Percentiles rank a stretch among this genome's conserved stretches.
Conservation (phyloP, 1,140 invertebrate species). For the Onthophagus taurus region DNA sequence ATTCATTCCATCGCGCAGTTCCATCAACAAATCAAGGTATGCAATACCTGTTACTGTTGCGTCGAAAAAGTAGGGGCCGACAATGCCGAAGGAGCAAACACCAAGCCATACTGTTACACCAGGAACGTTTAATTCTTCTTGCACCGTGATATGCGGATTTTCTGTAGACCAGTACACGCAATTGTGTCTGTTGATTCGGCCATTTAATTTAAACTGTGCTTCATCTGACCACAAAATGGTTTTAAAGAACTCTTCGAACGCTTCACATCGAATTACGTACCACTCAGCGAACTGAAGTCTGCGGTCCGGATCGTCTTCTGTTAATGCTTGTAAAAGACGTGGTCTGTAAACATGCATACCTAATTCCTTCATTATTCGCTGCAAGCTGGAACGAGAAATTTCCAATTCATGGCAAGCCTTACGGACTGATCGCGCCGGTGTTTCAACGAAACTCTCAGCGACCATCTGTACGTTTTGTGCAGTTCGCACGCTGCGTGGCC, state of each 20-base stretch:
- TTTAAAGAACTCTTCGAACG: not conserved
- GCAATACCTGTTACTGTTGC: no score
- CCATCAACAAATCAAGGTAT: no score
- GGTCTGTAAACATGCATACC: slow-evolving; percentile 2
- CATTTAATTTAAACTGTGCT: slow-evolving; percentile 13
- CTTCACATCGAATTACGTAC: not conserved
- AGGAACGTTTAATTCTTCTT: slow-evolving; percentile 10
- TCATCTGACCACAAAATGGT: slow-evolving; percentile 8
- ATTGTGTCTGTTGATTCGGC: slow-evolving; percentile 13
- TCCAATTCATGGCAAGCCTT: slow-evolving; percentile 1
- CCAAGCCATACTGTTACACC: slow-evolving; percentile 2
- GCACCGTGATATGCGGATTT: slow-evolving; percentile 9
- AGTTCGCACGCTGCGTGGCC: no score
- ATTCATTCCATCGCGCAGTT: not conserved
- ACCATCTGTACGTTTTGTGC: no score
- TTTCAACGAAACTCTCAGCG: no score
- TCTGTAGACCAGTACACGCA: slow-evolving; percentile 9
- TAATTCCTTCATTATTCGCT: not conserved
- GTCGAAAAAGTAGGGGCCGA: slow-evolving; percentile 2
- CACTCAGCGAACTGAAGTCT: not conserved
- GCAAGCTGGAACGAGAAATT: not conserved
- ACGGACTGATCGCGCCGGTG: slow-evolving; percentile 9
- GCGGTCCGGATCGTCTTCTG: slow-evolving; percentile 7
- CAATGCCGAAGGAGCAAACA: not conserved
- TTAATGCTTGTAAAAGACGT: slow-evolving; percentile 6